Evolutionary conservation across 2,888 invertebrate genomes (phyloP), one percentile per base, ranked within the genome.

Genomic region (Epistrophe eligans): DNA sequence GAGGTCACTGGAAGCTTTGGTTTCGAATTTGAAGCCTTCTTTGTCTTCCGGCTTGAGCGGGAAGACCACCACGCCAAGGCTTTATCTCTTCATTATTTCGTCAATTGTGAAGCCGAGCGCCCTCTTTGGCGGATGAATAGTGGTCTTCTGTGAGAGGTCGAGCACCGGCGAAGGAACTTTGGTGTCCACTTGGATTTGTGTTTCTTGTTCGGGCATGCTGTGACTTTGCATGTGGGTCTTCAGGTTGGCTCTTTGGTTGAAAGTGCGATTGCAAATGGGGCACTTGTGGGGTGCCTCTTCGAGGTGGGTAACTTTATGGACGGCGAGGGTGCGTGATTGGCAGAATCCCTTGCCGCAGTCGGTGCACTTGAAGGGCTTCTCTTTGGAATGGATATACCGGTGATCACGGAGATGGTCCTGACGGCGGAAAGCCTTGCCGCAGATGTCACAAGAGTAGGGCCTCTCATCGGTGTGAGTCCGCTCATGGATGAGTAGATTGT

Each of bases 341-440:
- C 99, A 99, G 93, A 99, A 99, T 7, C 99, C 99, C 93, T 99
- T 99, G 58, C 98, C 98, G 93, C 99, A 99, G 90, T 98, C 97
- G 5, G 95, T 95, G 93, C 99, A 99, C 92, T 98, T 99, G 94
- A 99, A 99, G 0, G 99, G 99, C 93, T 99, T 99, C 93, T 99
- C 98, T 92, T 99, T 99, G 89, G 98, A 98, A 94, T 99, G 99
- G 89, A 99, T 99, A 94, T 99, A 99, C 92, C 97, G 97, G 94
- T 98, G 97, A 92, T 97, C 97, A 93, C 97, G 95, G 85, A 98
- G 95, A 93, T 98, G 97, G 93, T 99, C 99, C 94, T 99, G 99
- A 90, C 99, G 95, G 88, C 99, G 95, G 94, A 99, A 99, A 24
- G 98, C 98, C 93, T 99, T 99, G 89, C 97, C 97, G 93, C 99